phyloP scores from a whole-genome alignment of 2,888 invertebrate genomes.

The Sinhomidia bicolor region DNA sequence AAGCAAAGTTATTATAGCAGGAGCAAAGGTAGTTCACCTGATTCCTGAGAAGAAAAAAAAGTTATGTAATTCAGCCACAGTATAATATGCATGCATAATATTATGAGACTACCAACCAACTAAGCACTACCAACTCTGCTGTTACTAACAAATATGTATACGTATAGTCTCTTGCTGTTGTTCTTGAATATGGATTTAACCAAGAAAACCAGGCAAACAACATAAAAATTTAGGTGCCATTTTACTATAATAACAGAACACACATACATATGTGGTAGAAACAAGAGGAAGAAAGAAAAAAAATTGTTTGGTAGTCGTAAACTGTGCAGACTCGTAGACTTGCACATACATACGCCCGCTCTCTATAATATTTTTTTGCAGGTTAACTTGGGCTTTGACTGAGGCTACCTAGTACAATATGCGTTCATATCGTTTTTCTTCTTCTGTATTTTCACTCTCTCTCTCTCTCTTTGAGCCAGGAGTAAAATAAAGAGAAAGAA shows the following conservation, averaged over 20 bases:
- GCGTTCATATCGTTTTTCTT: conserved; percentile 1
- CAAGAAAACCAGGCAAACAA: not conserved
- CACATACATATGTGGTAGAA: not conserved
- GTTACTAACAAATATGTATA: too few relatives aligned
- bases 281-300: too few relatives aligned
- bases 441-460: conserved; percentile 11
- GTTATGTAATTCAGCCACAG: conserved; percentile 44
- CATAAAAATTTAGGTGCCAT: not conserved
- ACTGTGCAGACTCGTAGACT: not conserved
- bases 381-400: not conserved
- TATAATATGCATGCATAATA: conserved; percentile 52
- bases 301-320: not conserved
- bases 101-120: not conserved
- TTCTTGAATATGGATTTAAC: not conserved
- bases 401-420: not conserved
- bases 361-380: too few relatives aligned
- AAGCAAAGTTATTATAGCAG: not conserved
- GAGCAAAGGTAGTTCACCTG: conserved; percentile 18
- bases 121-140: too few relatives aligned
- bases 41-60: conserved; percentile 9
- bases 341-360: too few relatives aligned
- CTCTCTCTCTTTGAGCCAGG: conserved; percentile 42
- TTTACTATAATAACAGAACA: not conserved
- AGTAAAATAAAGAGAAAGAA: not conserved
- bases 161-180: not conserved